A percentile compares a stretch with the other conserved stretches of the same genome.
phyloP scores from a whole-genome alignment of 2,888 invertebrate species.

The Gari tellinella region DNA sequence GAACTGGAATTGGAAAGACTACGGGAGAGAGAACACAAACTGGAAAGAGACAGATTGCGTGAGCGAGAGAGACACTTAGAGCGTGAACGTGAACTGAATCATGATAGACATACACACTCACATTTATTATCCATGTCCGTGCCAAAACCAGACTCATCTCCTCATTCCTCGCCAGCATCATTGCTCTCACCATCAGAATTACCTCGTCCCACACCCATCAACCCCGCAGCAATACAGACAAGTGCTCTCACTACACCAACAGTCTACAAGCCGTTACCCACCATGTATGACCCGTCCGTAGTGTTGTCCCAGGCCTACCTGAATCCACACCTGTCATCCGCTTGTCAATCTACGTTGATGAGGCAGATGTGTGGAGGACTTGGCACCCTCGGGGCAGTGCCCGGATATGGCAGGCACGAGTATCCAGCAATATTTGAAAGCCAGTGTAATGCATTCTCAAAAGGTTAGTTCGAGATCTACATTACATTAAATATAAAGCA shows the following conservation, averaged over 20 bases:
- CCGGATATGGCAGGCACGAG: slow-evolving; percentile 50
- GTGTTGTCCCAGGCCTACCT: slow-evolving; percentile 57
- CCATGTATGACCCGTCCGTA: slow-evolving; percentile 67
- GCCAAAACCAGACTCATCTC: slow-evolving; percentile 50
- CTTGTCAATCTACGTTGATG: slow-evolving; percentile 53
- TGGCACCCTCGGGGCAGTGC: slow-evolving; percentile 34
- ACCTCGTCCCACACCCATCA: slow-evolving; percentile 71
- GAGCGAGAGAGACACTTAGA: slow-evolving; percentile 32
- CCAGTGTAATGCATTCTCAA: slow-evolving; percentile 62
- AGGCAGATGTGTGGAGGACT: slow-evolving; percentile 52
- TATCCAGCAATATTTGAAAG: slow-evolving; percentile 57
- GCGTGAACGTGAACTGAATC: slow-evolving; percentile 23
- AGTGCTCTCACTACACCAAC: slow-evolving; percentile 65
- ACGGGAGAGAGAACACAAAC: slow-evolving; percentile 15
- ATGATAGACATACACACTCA: slow-evolving; percentile 37
- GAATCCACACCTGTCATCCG: slow-evolving; percentile 48
- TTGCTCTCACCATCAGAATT: slow-evolving; percentile 40
- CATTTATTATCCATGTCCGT: slow-evolving; percentile 35
- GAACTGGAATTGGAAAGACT: slow-evolving; percentile 27
- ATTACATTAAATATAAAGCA: too few species aligned
- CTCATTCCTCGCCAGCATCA: slow-evolving; percentile 30
- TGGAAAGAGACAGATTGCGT: slow-evolving; percentile 34
- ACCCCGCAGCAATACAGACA: slow-evolving; percentile 70
- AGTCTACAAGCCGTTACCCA: slow-evolving; percentile 68
- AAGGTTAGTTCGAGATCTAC: slow-evolving; percentile 61